Base-by-base conservation (phyloP, 2,113 vertebrate genomes). In the Microtus richardsoni region DNA sequence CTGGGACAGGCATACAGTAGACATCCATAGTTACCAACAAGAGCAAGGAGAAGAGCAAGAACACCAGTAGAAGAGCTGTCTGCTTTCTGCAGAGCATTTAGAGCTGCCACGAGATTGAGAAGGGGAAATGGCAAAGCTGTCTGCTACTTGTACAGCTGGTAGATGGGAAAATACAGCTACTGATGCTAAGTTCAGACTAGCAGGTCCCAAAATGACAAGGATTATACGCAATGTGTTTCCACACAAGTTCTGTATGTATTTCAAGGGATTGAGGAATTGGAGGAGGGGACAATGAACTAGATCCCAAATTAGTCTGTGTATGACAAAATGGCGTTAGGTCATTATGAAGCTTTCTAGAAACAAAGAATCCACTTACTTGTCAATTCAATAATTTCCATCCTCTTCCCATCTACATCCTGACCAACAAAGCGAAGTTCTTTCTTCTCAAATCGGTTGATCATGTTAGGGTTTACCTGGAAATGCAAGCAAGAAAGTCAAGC, bases 311-410 rank as follows among this genome's bases (percentile, higher is more conserved):
- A 71, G 12, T 83, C 70, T 91, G 33, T 13, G 1, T 36, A 36
- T 60, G n/a, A 95, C 54, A 74, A 49, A 91, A 78, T 78, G 71
- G 70, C 33, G 5, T 39, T 26, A 91, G 17, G 30, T 14, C n/a
- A 87, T 16, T 19, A 41, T 0, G 2, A 97, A 96, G 22, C 68
- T 86, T 84, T 93, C 68, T 44, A 93, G 88, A 95, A 96, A 33
- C 68, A 62, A 54, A 85, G 49, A 96, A 80, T 41, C 52, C 77
- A 98, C 98, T 98, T 97, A 99, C 99, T 97, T 93, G 98, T 96
- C 93, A 99, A 92, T 96, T 99, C 99, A 96, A 99, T 97, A 60
- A 99, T 98, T 97, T 99, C 98, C 98, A 99, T 99, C 92, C 99
- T 98, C 91, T 98, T 98, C 41, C 98, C 98, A 95, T 98, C 98